Evolutionary conservation across 2,113 vertebrate species (phyloP), one percentile per base, ranked within the genome.

Genomic region (Hippopotamus amphibius): DNA sequence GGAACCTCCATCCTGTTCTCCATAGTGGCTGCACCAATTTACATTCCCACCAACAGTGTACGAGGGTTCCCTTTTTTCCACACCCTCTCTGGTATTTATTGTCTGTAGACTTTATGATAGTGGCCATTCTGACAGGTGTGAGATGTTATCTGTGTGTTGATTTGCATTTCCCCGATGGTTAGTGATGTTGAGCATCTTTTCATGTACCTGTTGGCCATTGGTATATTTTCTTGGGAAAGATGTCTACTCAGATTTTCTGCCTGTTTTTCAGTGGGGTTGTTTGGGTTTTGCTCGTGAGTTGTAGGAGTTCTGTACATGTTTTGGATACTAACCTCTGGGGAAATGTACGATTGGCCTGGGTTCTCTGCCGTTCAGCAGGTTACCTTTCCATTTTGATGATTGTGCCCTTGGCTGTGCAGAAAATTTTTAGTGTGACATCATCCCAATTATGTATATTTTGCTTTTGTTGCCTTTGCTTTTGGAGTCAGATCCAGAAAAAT

Each of bases 201-300:
- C 71, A 2, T 9, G 24, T 0, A 0, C 48, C 74, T 50, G 2
- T 9, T 10, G 72, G 16, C 46, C 46, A 3, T 50, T 46, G 50
- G 15, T 76, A 6, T 9, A 3, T 50, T 28, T 76, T 1, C 16
- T 76, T 16, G 30, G 28, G 28, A 19, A 19, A 50, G 3, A 76
- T 5, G 16, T 43, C 74, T 17, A 17, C 11, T 76, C 46, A 50
- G 15, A 19, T 28, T 46, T 16, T 50, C 28, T 76, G 74, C 46
- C 26, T 19, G 2, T 12, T 50, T 76, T 19, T 30, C 15, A 50
- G 11, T 6, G 30, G 46, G 28, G 11, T 50, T 50, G 46, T 50
- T 76, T 50, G 46, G 8, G 26, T 50, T 50, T 1, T 0, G 0
- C 15, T 76, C 8, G 6, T 46, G 26, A 6, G 46, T 19, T 59